phyloP scores from a whole-genome alignment of 23 tunicate species.

The Phallusia fumigata region DNA sequence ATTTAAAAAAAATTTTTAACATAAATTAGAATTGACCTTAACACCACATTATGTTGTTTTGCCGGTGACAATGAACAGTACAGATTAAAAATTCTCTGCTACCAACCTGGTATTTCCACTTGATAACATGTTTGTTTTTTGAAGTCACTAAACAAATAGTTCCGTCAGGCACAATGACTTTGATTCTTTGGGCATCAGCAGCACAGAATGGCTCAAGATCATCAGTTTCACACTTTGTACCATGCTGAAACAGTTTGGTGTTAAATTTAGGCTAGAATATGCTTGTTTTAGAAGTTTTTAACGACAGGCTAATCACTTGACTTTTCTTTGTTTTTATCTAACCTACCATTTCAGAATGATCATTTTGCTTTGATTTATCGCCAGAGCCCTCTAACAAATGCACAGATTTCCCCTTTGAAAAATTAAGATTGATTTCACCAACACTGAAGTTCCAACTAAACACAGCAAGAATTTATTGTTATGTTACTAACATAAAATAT shows the following conservation, averaged over 20 bases:
- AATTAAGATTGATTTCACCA: slow-evolving; percentile 68
- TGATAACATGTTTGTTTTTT: slow-evolving; percentile 30
- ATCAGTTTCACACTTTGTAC: neutral
- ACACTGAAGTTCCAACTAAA: slow-evolving; percentile 90
- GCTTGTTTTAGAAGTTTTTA: too few species aligned
- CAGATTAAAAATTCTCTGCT: neutral
- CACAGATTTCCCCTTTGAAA: slow-evolving; percentile 55
- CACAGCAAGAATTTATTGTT: neutral
- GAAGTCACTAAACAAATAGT: slow-evolving; percentile 42
- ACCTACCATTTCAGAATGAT: neutral
- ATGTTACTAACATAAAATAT: neutral
- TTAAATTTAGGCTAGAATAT: too few species aligned
- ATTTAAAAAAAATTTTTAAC: too few species aligned
- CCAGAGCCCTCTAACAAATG: slow-evolving; percentile 29
- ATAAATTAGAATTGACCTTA: too few species aligned
- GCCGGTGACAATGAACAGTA: neutral
- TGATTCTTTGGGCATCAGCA: slow-evolving; percentile 33
- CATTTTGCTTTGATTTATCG: neutral
- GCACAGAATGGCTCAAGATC: neutral
- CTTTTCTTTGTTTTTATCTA: too few species aligned
- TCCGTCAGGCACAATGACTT: slow-evolving; percentile 73
- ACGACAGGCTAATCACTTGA: too few species aligned
- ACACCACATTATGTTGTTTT: too few species aligned
- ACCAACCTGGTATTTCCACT: slow-evolving; percentile 38
- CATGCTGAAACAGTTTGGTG: neutral